Percentiles rank a stretch among this genome's conserved stretches.
Conservation (phyloP, 2,888 invertebrate genomes). For the Tipula vernalis region DNA sequence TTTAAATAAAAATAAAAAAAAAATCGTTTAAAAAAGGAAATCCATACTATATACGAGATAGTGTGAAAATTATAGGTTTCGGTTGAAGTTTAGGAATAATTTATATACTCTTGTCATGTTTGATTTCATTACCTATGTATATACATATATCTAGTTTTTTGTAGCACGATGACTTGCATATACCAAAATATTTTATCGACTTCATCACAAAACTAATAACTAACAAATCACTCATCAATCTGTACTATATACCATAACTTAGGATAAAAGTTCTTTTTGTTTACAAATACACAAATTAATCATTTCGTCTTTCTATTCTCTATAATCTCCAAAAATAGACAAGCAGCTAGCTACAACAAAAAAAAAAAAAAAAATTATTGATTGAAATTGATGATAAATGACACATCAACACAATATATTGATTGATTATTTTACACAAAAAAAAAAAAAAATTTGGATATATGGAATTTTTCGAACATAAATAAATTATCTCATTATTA, state of each 20-base stretch:
- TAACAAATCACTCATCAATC: background rate
- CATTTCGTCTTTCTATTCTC: background rate
- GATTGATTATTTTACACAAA: background rate
- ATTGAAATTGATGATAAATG: background rate
- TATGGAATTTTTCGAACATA: background rate
- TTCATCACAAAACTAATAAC: background rate
- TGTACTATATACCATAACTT: background rate
- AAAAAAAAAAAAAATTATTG: background rate
- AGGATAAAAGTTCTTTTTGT: background rate
- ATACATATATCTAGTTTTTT: background rate
- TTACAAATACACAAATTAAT: background rate
- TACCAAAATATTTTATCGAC: background rate
- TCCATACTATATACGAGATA: background rate
- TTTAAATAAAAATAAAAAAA: background rate
- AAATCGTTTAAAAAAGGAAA: background rate
- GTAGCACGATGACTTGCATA: background rate
- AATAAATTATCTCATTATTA: background rate
- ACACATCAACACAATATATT: background rate
- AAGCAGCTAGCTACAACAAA: background rate
- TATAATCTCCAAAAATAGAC: background rate
- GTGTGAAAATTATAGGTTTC: background rate
- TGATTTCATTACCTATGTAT: background rate
- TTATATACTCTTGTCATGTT: background rate
- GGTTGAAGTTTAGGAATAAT: background rate
- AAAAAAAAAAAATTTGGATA: background rate